Base-by-base conservation (phyloP, 2,888 invertebrate species). In the Scotopteryx bipunctaria region DNA sequence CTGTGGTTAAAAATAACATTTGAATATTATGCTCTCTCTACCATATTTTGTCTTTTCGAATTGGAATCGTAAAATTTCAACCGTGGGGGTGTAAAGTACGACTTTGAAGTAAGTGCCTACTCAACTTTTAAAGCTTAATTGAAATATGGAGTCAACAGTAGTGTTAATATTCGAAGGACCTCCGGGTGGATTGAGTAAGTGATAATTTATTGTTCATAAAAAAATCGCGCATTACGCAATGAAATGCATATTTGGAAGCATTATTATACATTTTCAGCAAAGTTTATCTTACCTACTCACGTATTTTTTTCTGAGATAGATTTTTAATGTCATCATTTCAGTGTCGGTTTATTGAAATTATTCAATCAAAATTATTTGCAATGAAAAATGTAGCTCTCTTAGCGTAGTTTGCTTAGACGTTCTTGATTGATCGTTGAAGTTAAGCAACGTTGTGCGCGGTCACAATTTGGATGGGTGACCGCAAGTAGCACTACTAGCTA, bases 11-110 rank as follows among this genome's bases (percentile, higher is more conserved):
- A n/a, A n/a, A n/a, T n/a, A n/a, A n/a, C n/a, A n/a, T n/a, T 1
- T n/a, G 13, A 3, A 21, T 5, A 6, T 33, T 2, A 17, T 9
- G 16, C 5, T n/a, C 15, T 17, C 11, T 4, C 5, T 70, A 66
- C n/a, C 11, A 6, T 40, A 47, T 32, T 63, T 63, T 58, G 41
- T 8, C 25, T 14, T 19, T 15, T 5, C 42, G 8, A 2, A n/a
- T n/a, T 46, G 44, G 52, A 46, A 59, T 78, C 80, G 74, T 79
- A 78, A 81, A 78, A 71, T 66, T 52, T 66, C 67, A 63, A 60
- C 64, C 59, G 77, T 72, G 74, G 71, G 74, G 74, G 76, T 75
- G 74, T 78, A 67, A 73, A 71, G 36, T 23, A 48, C 27, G 40
- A 25, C 16, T 36, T 46, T 27, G 14, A 43, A 49, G 37, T 66